Evolutionary conservation across 1,140 invertebrate genomes (phyloP).

Genomic region (Drosophila hydei): DNA sequence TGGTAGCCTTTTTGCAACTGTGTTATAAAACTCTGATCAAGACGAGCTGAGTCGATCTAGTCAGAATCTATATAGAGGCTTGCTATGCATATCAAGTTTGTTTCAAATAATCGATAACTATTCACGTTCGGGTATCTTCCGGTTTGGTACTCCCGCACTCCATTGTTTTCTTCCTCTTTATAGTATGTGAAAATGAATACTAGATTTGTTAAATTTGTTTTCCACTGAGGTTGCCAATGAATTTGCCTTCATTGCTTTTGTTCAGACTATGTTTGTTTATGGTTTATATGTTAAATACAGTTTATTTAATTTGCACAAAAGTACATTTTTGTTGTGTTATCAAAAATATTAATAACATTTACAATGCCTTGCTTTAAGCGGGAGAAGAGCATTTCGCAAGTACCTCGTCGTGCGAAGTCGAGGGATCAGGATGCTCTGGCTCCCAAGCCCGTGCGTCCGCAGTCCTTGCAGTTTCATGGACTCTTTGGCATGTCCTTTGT

Average conservation of each 20-base stretch:
- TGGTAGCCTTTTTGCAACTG: too few species aligned
- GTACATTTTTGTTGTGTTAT: neutral
- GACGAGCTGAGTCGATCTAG: too few species aligned
- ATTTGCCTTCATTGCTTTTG: neutral
- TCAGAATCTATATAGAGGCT: too few species aligned
- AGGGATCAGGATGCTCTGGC: constrained; percentile 55
- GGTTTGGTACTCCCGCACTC: too few species aligned
- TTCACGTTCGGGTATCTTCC: too few species aligned
- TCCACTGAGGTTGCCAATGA: neutral
- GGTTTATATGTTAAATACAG: neutral
- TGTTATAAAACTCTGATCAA: too few species aligned
- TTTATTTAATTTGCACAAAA: neutral
- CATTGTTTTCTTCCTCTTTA: too few species aligned
- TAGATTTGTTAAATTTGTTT: neutral
- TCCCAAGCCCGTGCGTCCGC: constrained; percentile 75
- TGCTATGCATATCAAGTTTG: too few species aligned
- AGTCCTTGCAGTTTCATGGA: constrained; percentile 65
- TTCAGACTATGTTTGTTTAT: neutral
- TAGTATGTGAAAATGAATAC: too few species aligned
- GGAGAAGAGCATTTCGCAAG: constrained; percentile 39
- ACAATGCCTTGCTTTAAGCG: constrained; percentile 60
- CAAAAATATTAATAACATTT: neutral
- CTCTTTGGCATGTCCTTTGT: constrained; percentile 73
- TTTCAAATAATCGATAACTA: too few species aligned
- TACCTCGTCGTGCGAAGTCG: constrained; percentile 29